Evolutionary conservation across 53 echinoderm and acorn worm genomes (phyloP), one percentile per base, ranked within the genome.

Genomic region (Stichopus horrens): DNA sequence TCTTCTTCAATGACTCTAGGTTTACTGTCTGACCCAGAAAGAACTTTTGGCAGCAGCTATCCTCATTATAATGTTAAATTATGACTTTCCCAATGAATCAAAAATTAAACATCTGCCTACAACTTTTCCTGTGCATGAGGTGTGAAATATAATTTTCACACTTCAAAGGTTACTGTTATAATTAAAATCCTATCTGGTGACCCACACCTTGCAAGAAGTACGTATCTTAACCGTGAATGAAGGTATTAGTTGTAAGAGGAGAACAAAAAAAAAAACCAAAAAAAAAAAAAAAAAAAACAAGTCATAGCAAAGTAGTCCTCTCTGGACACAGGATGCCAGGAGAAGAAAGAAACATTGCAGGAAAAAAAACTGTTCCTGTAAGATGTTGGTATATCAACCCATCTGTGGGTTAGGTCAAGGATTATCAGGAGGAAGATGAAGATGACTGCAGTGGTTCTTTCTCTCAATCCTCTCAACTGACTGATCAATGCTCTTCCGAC

Each of bases 101-200:
- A 22, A 81, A 81, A 81, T 81, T 81, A 81, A 85, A 85, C 85
- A 85, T 85, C 85, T 85, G 85, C 85, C 67, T 67, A 85, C 85
- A 85, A 52, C 63, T 51, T 67, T 66, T 21, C 85, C 71, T 66
- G 67, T 67, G 67, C 85, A 66, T 52, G 85, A 85, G n/a, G 85
- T 85, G 85, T 85, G 85, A 85, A 85, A 85, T 85, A 68, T 68
- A 85, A 85, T 85, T 85, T 85, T 85, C 85, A 85, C 85, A 85
- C 85, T 67, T 52, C 23, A 63, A 18, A 67, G 63, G 67, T 23
- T 67, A 23, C 63, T 14, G 65, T 67, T 52, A 85, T 85, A 85
- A 85, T 85, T 85, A 85, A 37, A 85, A 85, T 85, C 63, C 85
- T 85, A 52, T 22, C 52, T 16, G 22, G 52, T 52, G 67, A 59